Percentiles rank a stretch among this genome's conserved stretches.
These are phyloP conservation scores for Dissostichus mawsoni DNA, from an alignment of 2,113 vertebrate genomes.

Conservation along the genomic window DNA sequence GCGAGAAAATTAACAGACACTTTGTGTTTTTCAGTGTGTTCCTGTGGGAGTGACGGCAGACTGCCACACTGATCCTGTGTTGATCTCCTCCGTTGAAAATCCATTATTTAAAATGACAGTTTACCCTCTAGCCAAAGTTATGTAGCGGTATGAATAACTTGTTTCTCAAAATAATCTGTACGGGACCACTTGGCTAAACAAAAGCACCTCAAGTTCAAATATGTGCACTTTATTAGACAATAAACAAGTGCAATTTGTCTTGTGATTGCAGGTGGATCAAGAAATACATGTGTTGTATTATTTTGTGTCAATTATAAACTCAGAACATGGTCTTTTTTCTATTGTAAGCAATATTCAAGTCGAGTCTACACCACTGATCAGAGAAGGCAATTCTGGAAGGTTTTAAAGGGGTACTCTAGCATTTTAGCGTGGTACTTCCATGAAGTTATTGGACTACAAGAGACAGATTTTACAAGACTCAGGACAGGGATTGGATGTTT, in stretches of 20 bases:
- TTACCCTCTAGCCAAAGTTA: conserved; percentile 35
- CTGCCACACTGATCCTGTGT: conserved; percentile 52
- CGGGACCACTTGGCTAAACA: conserved; percentile 10
- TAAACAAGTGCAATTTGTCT: too few relatives aligned
- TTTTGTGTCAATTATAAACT: neutral
- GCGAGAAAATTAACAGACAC: conserved; percentile 59
- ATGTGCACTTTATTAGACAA: too few relatives aligned
- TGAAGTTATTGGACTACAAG: neutral
- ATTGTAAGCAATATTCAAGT: neutral
- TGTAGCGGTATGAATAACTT: conserved; percentile 15
- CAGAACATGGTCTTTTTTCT: neutral
- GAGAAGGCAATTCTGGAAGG: neutral
- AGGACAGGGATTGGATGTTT: neutral
- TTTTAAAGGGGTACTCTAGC: neutral
- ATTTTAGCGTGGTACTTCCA: neutral
- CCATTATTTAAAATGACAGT: conserved; percentile 51
- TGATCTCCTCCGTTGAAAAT: conserved; percentile 39
- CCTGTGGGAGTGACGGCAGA: conserved; percentile 48
- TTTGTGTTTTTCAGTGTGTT: conserved; percentile 46
- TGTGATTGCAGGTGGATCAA: neutral
- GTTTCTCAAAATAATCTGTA: conserved; percentile 3
- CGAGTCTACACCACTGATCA: neutral
- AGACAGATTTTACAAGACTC: neutral
- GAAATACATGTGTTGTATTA: neutral
- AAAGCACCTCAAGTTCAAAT: too few relatives aligned